phyloP scores from a whole-genome alignment of 1,140 invertebrate species.

The Bombus impatiens region DNA sequence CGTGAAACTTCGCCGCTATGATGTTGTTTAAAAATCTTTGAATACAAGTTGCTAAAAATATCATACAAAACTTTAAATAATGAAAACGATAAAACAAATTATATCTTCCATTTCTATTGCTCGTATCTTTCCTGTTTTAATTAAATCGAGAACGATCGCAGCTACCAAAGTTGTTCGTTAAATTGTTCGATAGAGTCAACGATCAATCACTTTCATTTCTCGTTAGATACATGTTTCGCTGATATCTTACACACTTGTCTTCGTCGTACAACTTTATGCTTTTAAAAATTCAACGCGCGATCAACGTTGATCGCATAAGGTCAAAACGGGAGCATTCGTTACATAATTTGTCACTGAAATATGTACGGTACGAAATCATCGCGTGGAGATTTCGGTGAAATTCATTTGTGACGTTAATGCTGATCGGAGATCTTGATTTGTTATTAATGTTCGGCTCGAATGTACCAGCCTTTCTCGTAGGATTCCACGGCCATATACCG shows the following conservation, averaged over 20 bases:
- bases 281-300: background rate
- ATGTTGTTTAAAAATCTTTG: background rate
- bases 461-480: slow-evolving; percentile 61
- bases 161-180: background rate
- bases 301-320: background rate
- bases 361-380: background rate
- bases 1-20: no score
- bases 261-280: background rate
- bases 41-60: background rate
- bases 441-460: slow-evolving; percentile 60
- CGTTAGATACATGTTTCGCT: background rate
- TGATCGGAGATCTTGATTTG: slow-evolving; percentile 2
- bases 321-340: background rate
- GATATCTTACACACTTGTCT: background rate
- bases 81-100: background rate
- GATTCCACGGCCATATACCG: slow-evolving; percentile 59
- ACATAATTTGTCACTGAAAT: slow-evolving; percentile 4
- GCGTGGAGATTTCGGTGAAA: slow-evolving; percentile 1
- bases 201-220: background rate
- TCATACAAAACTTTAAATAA: background rate
- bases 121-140: background rate
- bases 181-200: background rate
- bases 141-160: background rate
- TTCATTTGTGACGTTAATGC: slow-evolving; percentile 27
- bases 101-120: background rate